Conservation (phyloP, 2,888 invertebrate genomes). For the Pharmacophagus antenor region DNA sequence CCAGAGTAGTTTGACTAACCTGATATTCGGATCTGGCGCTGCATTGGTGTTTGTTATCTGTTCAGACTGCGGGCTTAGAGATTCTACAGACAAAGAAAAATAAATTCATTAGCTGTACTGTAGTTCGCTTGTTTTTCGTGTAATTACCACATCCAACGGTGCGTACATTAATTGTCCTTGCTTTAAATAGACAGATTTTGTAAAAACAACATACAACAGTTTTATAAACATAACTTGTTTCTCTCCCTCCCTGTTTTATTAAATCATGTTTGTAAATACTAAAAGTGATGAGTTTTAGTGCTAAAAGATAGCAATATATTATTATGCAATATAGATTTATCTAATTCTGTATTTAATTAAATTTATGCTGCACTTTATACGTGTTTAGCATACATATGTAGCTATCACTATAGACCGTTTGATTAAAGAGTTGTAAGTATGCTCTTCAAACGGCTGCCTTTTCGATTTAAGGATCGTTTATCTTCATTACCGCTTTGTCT, state of each 20-base stretch:
- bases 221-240: too few species aligned
- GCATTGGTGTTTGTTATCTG: slow-evolving; percentile 67
- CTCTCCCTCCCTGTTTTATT: too few species aligned
- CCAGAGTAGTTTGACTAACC: slow-evolving; percentile 45
- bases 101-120: slow-evolving; percentile 26
- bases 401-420: slow-evolving; percentile 52
- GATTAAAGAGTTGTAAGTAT: slow-evolving; percentile 67
- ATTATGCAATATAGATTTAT: too few species aligned
- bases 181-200: background rate
- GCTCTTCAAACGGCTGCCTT: slow-evolving; percentile 47
- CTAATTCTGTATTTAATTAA: background rate
- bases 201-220: too few species aligned
- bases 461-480: slow-evolving; percentile 45
- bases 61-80: slow-evolving; percentile 72
- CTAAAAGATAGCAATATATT: too few species aligned
- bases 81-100: slow-evolving; percentile 59
- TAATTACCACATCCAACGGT: slow-evolving; percentile 10
- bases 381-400: slow-evolving; percentile 15
- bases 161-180: background rate
- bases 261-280: too few species aligned
- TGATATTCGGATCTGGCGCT: slow-evolving; percentile 71
- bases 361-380: background rate
- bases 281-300: too few species aligned
- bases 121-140: slow-evolving; percentile 24
- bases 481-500: slow-evolving; percentile 66